phyloP scores from a whole-genome alignment of 2,113 vertebrate genomes.

The Anarrhichthys ocellatus region DNA sequence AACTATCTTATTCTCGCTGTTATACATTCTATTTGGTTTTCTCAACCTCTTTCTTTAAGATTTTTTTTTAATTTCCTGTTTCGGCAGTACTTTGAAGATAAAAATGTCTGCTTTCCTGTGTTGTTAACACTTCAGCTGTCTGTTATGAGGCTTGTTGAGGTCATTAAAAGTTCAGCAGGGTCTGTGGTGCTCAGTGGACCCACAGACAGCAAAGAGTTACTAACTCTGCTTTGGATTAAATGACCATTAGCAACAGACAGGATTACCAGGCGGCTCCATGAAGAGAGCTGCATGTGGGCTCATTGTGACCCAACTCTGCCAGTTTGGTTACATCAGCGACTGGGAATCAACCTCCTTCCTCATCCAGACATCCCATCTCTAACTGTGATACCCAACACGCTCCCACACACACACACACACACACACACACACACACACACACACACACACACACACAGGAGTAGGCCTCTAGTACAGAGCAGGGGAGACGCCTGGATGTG shows the following conservation, averaged over 20 bases:
- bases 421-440: slow-evolving; percentile 31
- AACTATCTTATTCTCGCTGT: not conserved
- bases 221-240: slow-evolving; percentile 44
- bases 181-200: not conserved
- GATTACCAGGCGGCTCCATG: slow-evolving; percentile 53
- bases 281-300: slow-evolving; percentile 48
- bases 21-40: not conserved
- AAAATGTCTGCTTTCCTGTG: not conserved
- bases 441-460: slow-evolving; percentile 45
- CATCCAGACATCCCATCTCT: slow-evolving; percentile 55
- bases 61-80: not conserved
- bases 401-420: slow-evolving; percentile 39
- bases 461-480: slow-evolving; percentile 42
- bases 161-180: slow-evolving; percentile 29
- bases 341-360: slow-evolving; percentile 67
- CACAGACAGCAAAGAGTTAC: slow-evolving; percentile 1
- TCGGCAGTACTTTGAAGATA: not conserved
- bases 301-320: slow-evolving; percentile 43
- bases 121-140: not conserved
- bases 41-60: not conserved
- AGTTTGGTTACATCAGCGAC: slow-evolving; percentile 74
- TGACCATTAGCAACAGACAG: slow-evolving; percentile 58
- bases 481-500: slow-evolving; percentile 49
- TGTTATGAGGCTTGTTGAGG: not conserved
- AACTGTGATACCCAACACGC: slow-evolving; percentile 32